Evolutionary conservation across 2,797 vertebrate genomes (phyloP).

Genomic region (Tiaroga cobitis): DNA sequence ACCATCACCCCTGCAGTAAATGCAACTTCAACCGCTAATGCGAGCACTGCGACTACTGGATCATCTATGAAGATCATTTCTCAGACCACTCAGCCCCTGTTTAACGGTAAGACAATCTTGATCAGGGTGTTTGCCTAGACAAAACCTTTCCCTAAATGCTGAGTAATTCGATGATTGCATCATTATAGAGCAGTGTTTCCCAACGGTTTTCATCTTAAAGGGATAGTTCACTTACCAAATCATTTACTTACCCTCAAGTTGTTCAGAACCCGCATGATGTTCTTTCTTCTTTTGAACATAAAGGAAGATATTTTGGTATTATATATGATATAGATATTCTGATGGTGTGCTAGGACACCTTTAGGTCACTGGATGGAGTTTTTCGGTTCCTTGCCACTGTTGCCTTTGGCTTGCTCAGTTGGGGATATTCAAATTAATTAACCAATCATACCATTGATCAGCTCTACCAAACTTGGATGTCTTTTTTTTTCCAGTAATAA

Average conservation of each 20-base stretch:
- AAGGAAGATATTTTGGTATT: no score
- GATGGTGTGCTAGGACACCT: no score
- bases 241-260: background rate
- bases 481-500: no score
- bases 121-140: no score
- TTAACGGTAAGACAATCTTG: conserved; percentile 84
- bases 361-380: no score
- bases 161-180: background rate
- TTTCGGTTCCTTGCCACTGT: no score
- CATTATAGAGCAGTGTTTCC: background rate
- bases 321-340: no score
- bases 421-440: no score
- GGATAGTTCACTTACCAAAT: background rate
- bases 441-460: no score
- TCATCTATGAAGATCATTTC: conserved; percentile 65
- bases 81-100: conserved; percentile 90
- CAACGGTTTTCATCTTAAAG: background rate
- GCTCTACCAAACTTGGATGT: no score
- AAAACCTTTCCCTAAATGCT: background rate
- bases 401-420: no score
- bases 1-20: conserved; percentile 56
- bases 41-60: conserved; percentile 44
- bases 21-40: conserved; percentile 65
- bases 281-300: background rate
- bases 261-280: background rate